phyloP scores from a whole-genome alignment of 64 coral and sea anemone species.

The Exaiptasia diaphana region DNA sequence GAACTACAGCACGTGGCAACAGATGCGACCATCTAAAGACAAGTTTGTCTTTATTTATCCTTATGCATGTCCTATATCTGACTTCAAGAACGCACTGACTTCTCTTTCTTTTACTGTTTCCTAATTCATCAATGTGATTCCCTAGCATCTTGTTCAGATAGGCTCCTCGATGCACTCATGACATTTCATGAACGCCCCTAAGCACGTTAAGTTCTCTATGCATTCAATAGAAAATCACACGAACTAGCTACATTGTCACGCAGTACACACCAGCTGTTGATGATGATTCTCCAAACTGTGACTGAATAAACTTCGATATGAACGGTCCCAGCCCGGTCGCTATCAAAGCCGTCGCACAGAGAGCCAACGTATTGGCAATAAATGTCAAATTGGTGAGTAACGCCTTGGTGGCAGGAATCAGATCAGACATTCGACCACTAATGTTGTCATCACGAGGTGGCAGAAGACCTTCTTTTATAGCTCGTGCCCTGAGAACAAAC shows the following conservation, averaged over 20 bases:
- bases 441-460: slow-evolving; percentile 84
- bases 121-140: too few species aligned
- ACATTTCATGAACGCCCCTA: too few species aligned
- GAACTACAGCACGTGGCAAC: too few species aligned
- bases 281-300: slow-evolving; percentile 52
- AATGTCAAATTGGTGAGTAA: slow-evolving; percentile 79
- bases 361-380: slow-evolving; percentile 80
- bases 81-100: too few species aligned
- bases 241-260: not conserved
- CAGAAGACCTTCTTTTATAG: slow-evolving; percentile 79
- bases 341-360: slow-evolving; percentile 83
- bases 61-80: too few species aligned
- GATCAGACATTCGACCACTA: slow-evolving; percentile 70
- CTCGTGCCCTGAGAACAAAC: not conserved
- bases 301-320: slow-evolving; percentile 96
- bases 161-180: too few species aligned
- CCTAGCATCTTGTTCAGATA: too few species aligned
- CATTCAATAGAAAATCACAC: not conserved
- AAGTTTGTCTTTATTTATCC: too few species aligned
- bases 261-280: slow-evolving; percentile 57
- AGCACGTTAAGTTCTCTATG: too few species aligned
- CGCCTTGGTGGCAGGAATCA: slow-evolving; percentile 91
- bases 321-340: slow-evolving; percentile 83
- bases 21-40: too few species aligned
- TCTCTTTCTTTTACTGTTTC: too few species aligned